A percentile compares a stretch with the other conserved stretches of the same genome.
These are phyloP conservation scores for Tridacna crocea DNA, from an alignment of 2,888 invertebrate species.

Conservation along the genomic window DNA sequence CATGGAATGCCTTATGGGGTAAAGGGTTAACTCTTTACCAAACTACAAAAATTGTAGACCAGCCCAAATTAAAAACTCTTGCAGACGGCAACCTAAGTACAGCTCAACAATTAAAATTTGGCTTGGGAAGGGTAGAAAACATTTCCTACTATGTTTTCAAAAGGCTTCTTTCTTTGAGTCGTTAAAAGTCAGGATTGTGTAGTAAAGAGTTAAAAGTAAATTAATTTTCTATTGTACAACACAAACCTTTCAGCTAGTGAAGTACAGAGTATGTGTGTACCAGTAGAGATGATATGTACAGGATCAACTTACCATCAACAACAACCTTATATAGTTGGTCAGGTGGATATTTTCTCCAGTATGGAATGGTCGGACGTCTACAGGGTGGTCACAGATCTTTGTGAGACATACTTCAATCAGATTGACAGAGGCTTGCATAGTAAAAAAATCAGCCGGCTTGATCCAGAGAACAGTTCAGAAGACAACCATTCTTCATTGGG, in stretches of 20 bases:
- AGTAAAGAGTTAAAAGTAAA: too few relatives aligned
- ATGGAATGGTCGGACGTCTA: slow-evolving; percentile 76
- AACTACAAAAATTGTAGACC: too few relatives aligned
- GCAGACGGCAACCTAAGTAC: too few relatives aligned
- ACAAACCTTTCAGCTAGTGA: slow-evolving; percentile 19
- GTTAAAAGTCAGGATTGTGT: too few relatives aligned
- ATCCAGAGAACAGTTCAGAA: slow-evolving; percentile 66
- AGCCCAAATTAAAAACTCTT: too few relatives aligned
- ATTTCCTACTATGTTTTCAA: too few relatives aligned
- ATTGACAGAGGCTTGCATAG: slow-evolving; percentile 78
- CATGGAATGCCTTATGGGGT: too few relatives aligned
- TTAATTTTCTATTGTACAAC: background rate
- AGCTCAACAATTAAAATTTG: too few relatives aligned
- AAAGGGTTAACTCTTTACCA: too few relatives aligned
- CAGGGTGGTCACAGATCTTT: slow-evolving; percentile 63
- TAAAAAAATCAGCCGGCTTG: slow-evolving; percentile 74
- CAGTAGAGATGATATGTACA: slow-evolving; percentile 57
- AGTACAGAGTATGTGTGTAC: slow-evolving; percentile 33
- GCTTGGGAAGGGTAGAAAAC: too few relatives aligned
- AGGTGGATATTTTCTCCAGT: slow-evolving; percentile 60
- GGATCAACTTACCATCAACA: slow-evolving; percentile 48
- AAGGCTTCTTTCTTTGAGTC: too few relatives aligned
- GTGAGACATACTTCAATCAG: slow-evolving; percentile 73
- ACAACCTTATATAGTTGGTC: slow-evolving; percentile 69
- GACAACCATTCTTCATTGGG: slow-evolving; percentile 69